Base-by-base conservation (phyloP, 1,140 invertebrate genomes). In the Drosophila yakuba region DNA sequence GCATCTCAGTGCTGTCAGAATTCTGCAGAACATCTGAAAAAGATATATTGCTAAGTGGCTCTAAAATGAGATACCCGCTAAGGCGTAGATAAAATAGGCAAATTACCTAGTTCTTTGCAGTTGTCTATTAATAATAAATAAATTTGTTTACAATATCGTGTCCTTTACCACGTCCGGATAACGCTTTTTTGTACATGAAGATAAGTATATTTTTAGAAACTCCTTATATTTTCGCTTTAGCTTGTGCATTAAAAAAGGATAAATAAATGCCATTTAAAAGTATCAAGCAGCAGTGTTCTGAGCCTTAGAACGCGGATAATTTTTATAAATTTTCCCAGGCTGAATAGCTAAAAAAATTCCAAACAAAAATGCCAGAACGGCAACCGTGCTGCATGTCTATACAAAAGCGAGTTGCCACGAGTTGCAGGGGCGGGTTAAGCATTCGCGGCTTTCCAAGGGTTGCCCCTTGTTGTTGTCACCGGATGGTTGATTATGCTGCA, bases 401-500 rank as follows among this genome's bases (percentile, higher is more conserved):
- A 57, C 54, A 51, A 32, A 43, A 11, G 10, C 36, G 41, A 47
- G 57, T 62, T 50, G 43, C 51, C 64, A 55, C 44, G 38, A 36
- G 56, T 8, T 54, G 67, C 57, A 75, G 35, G 52, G 50, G 52
- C 63, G 63, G 80, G 55, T 74, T 74, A 66, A 58, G 68, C 80
- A 68, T 47, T 44, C 47, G 59, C 68, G 57, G 66, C 64, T 61
- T 28, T 17, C 43, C 47, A 67, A 62, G 80, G 76, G 72, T 79
- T 84, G 60, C 36, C 32, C 54, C 52, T 32, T 43, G 20, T 56
- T 66, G 59, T 47, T 74, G 75, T 50, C 55, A 35, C 68, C 50
- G 73, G 67, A 38, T 72, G 62, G 63, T 75, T 86, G 83, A 88
- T 88, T 86, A 79, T 82, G 68, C 61, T 59, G 83, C 78, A 86